Percentiles rank a stretch among this genome's conserved stretches.
Conservation (phyloP, 2,113 vertebrate species). For the Anguilla rostrata region DNA sequence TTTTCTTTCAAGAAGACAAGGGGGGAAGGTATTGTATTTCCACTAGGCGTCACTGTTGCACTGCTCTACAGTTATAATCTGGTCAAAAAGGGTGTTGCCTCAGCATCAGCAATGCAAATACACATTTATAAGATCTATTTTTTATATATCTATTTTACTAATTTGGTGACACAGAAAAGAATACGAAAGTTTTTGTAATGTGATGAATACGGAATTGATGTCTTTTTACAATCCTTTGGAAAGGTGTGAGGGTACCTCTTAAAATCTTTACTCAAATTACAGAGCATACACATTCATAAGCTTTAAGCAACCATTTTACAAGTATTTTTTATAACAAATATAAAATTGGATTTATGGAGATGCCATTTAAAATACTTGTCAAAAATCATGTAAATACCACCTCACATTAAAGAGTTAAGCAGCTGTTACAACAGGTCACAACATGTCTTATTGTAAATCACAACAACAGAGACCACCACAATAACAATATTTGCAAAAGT, state of each 20-base stretch:
- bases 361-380: constrained; percentile 71
- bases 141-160: not conserved
- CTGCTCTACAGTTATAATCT: constrained; percentile 4
- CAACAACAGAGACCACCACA: constrained; percentile 48
- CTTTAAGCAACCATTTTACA: constrained; percentile 74
- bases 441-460: constrained; percentile 58
- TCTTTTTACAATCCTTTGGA: constrained; percentile 80
- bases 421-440: constrained; percentile 70
- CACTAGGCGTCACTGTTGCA: constrained; percentile 21
- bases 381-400: constrained; percentile 76
- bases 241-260: constrained; percentile 71
- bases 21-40: not conserved
- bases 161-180: constrained; percentile 4
- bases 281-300: constrained; percentile 58
- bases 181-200: constrained; percentile 17
- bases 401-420: constrained; percentile 77
- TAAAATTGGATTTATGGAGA: constrained; percentile 74
- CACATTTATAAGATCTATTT: not conserved
- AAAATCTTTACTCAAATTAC: constrained; percentile 26
- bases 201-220: constrained; percentile 15
- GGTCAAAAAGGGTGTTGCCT: constrained; percentile 2
- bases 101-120: not conserved
- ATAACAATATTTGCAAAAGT: constrained; percentile 26
- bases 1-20: not conserved
- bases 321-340: constrained; percentile 75